Conservation (phyloP, 2,797 vertebrate genomes). For the Phoeniculus purpureus region DNA sequence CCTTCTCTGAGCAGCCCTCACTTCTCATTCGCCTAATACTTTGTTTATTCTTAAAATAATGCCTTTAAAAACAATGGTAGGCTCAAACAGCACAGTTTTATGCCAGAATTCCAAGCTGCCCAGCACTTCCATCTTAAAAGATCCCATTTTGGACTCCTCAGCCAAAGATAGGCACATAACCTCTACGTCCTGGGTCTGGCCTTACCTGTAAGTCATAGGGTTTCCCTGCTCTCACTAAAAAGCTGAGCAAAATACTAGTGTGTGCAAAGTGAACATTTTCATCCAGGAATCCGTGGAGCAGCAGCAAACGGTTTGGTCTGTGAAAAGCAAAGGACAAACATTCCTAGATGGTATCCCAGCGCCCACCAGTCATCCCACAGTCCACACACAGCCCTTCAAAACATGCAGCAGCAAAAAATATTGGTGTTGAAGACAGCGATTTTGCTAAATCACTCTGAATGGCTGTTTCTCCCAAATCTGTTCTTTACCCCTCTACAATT, state of each 20-base stretch:
- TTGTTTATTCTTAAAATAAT: not conserved
- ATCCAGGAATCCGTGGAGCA: constrained; percentile 84
- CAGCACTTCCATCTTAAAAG: not conserved
- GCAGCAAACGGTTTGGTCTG: constrained; percentile 84
- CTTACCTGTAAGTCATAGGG: constrained; percentile 85
- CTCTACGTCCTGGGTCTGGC: not conserved
- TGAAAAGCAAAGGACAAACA: constrained; percentile 33
- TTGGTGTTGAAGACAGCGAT: not conserved
- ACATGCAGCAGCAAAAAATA: not conserved
- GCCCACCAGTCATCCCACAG: not conserved
- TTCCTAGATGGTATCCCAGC: not conserved
- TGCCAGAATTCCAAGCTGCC: not conserved
- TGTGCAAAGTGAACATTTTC: constrained; percentile 88
- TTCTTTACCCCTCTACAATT: not conserved
- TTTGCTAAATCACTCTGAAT: not conserved
- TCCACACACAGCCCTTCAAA: not conserved
- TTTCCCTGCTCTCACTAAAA: constrained; percentile 85
- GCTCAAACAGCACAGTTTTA: not conserved
- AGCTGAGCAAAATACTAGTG: constrained; percentile 85
- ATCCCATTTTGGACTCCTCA: not conserved
- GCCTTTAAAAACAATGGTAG: not conserved
- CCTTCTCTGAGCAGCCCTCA: not conserved
- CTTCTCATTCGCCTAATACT: not conserved
- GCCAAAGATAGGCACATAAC: not conserved
- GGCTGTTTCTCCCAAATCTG: not conserved